Conservation (phyloP, 2,888 invertebrate species). For the Conistra vaccinii region DNA sequence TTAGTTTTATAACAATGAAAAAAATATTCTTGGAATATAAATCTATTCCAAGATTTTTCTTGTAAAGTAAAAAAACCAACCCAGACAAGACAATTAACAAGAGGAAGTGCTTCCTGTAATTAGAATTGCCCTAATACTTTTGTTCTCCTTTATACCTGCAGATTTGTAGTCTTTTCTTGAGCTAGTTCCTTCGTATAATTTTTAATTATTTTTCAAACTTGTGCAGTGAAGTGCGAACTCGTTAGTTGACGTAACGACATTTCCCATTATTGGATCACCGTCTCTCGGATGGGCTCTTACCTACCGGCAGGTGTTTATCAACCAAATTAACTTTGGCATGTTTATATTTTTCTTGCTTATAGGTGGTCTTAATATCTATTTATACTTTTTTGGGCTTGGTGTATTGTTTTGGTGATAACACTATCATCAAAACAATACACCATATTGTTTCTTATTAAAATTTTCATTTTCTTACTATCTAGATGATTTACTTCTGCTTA, state of each 20-base stretch:
- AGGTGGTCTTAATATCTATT: neutral
- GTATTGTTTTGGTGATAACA: neutral
- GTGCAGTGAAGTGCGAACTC: slow-evolving; percentile 58
- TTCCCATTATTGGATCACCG: slow-evolving; percentile 71
- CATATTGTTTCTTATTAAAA: neutral
- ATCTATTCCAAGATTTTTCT: neutral
- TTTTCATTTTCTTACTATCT: neutral
- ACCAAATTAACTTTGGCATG: slow-evolving; percentile 48
- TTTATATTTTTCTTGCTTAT: slow-evolving; percentile 28
- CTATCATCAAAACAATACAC: too few relatives aligned
- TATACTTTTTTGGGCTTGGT: neutral
- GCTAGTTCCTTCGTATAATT: slow-evolving; percentile 35
- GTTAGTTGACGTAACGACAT: slow-evolving; percentile 68
- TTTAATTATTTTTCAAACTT: slow-evolving; percentile 68
- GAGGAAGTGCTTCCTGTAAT: slow-evolving; percentile 16
- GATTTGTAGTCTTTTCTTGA: slow-evolving; percentile 12
- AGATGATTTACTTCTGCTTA: neutral
- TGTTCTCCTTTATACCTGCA: slow-evolving; percentile 14
- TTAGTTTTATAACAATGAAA: neutral
- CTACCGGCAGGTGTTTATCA: slow-evolving; percentile 46
- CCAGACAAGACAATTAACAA: slow-evolving; percentile 12
- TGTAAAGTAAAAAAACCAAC: too few relatives aligned
- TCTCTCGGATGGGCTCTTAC: slow-evolving; percentile 56
- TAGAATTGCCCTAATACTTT: slow-evolving; percentile 18
- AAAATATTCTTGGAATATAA: neutral